Conservation (phyloP, 2,113 vertebrate species). For the Chelonoidis abingdonii region DNA sequence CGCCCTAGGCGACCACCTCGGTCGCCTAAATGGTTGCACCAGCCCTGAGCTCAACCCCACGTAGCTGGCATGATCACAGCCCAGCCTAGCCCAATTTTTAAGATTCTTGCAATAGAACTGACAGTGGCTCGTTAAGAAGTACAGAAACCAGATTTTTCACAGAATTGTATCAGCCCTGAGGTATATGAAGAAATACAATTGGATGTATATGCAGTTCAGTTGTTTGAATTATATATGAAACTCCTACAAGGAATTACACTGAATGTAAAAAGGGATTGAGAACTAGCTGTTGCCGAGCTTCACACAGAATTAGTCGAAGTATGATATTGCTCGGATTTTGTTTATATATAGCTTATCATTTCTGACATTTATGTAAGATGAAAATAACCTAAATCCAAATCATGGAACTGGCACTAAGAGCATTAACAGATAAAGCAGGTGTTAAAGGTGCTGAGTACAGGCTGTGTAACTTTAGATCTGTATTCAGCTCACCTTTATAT, state of each 20-base stretch:
- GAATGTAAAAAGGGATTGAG: neutral
- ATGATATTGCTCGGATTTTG: conserved; percentile 17
- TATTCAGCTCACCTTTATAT: conserved; percentile 10
- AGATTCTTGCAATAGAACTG: neutral
- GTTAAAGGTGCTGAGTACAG: conserved; percentile 28
- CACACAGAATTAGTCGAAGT: neutral
- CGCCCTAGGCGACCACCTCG: no score
- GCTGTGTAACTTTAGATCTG: neutral
- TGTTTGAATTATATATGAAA: neutral
- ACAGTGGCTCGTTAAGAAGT: neutral
- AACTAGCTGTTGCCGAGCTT: neutral
- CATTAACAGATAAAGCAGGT: conserved; percentile 59
- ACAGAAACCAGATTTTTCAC: neutral
- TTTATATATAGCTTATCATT: conserved; percentile 23
- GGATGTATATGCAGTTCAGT: neutral
- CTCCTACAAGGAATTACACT: neutral
- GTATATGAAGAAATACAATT: neutral
- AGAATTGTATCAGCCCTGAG: rapidly evolving
- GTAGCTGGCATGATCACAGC: neutral
- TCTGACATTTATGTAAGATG: conserved; percentile 41
- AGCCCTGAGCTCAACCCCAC: neutral
- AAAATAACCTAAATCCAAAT: conserved; percentile 38
- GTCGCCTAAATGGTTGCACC: no score
- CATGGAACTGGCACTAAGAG: conserved; percentile 28
- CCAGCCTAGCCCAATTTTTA: neutral